phyloP scores from a whole-genome alignment of 2,888 invertebrate species.

The Leptinotarsa peninsularis region DNA sequence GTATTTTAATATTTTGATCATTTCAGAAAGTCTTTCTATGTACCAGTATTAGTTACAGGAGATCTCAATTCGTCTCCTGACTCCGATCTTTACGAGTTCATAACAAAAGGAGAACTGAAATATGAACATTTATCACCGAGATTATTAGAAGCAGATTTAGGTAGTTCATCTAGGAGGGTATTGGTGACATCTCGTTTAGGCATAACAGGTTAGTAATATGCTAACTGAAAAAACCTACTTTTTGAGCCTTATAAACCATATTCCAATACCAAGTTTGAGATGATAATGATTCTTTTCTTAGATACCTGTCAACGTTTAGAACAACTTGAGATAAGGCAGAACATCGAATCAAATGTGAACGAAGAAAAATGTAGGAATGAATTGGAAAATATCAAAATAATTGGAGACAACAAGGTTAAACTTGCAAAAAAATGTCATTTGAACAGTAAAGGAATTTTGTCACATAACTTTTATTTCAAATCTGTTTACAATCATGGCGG shows the following conservation, averaged over 20 bases:
- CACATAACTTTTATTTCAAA: slow-evolving; percentile 75
- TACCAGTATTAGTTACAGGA: slow-evolving; percentile 89
- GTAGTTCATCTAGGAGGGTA: slow-evolving; percentile 49
- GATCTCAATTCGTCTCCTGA: slow-evolving; percentile 90
- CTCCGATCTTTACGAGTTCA: slow-evolving; percentile 77
- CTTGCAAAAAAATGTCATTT: slow-evolving; percentile 56
- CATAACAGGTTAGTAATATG: slow-evolving; percentile 65
- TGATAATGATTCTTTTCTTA: slow-evolving; percentile 38
- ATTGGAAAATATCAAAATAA: slow-evolving; percentile 45
- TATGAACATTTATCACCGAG: slow-evolving; percentile 62
- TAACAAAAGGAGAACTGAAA: slow-evolving; percentile 74
- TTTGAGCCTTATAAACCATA: no score
- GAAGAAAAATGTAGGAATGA: slow-evolving; percentile 46
- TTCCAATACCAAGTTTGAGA: not conserved
- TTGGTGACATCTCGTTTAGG: slow-evolving; percentile 62
- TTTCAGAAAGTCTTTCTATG: slow-evolving; percentile 64
- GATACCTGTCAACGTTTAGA: slow-evolving; percentile 62
- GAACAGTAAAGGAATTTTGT: slow-evolving; percentile 74
- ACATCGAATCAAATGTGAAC: slow-evolving; percentile 59
- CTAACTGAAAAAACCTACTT: not conserved
- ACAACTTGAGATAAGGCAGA: slow-evolving; percentile 50
- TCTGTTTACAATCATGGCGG: slow-evolving; percentile 77
- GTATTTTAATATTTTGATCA: slow-evolving; percentile 3
- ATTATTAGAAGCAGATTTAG: slow-evolving; percentile 43
- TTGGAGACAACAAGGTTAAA: not conserved